These are phyloP conservation scores for Sminthurides bifidus DNA, from an alignment of 1,140 invertebrate genomes.

Conservation along the genomic window DNA sequence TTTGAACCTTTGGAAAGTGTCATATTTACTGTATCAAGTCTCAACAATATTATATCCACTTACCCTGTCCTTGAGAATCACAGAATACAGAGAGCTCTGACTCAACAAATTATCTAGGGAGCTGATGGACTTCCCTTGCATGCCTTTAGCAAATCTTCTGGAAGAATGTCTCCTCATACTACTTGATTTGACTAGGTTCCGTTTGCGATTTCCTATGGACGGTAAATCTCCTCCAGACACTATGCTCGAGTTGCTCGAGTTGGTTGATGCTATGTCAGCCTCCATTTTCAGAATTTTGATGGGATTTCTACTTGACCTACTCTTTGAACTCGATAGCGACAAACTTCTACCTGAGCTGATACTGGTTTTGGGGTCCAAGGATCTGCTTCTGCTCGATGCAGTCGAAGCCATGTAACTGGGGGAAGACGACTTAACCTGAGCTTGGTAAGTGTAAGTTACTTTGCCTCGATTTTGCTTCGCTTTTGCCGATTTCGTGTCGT, in stretches of 20 bases:
- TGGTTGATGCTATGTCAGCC: not conserved
- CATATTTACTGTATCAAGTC: not conserved
- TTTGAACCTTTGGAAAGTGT: not conserved
- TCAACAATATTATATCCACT: no score
- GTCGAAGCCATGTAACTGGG: slow-evolving; percentile 2
- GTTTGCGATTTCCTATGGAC: not conserved
- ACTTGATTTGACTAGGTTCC: not conserved
- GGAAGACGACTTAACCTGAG: not conserved
- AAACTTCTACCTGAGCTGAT: no score
- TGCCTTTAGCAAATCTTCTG: not conserved
- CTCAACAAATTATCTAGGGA: not conserved
- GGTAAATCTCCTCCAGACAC: not conserved
- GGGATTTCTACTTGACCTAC: not conserved
- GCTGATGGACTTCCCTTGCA: not conserved
- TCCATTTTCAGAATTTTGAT: not conserved
- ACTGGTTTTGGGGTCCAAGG: no score
- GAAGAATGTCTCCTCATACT: not conserved
- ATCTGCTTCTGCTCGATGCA: not conserved
- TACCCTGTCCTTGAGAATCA: not conserved
- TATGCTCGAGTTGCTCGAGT: not conserved
- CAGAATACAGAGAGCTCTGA: not conserved
- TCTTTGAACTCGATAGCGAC: not conserved
- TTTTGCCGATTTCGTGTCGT: no score
- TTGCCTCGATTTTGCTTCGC: no score
- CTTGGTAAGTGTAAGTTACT: not conserved